Conservation (phyloP, 1,140 invertebrate species). For the Pseudomyrmex gracilis region DNA sequence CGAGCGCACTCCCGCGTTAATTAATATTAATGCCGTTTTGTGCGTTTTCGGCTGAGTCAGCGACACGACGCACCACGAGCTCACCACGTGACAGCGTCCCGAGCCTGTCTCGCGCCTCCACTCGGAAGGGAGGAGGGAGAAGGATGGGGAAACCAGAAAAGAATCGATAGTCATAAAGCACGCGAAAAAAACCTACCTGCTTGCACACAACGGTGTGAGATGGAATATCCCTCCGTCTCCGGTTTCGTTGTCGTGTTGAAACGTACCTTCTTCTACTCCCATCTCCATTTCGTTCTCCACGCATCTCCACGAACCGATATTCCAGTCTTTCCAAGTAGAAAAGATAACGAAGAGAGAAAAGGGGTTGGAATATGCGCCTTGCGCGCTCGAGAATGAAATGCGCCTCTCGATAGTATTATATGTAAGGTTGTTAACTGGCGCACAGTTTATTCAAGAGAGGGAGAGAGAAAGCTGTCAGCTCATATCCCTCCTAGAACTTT, state of each 20-base stretch:
- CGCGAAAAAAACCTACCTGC: conserved; percentile 70
- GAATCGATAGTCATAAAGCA: conserved; percentile 75
- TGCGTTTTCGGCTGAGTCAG: conserved; percentile 73
- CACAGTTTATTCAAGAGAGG: conserved; percentile 12
- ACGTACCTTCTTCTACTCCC: background rate
- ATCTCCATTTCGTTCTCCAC: conserved; percentile 13
- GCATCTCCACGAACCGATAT: conserved; percentile 12
- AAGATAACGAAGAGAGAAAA: conserved; percentile 6
- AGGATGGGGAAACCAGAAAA: background rate
- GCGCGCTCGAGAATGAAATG: conserved; percentile 63
- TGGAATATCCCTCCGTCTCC: conserved; percentile 27
- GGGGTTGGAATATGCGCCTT: background rate
- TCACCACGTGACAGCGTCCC: conserved; percentile 35
- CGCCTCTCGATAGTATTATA: conserved; percentile 64
- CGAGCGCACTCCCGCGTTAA: conserved; percentile 63
- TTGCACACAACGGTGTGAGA: background rate
- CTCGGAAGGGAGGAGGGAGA: conserved; percentile 5
- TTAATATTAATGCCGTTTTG: conserved; percentile 76
- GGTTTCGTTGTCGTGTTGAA: conserved; percentile 22
- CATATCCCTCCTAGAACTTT: background rate
- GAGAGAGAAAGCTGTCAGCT: background rate
- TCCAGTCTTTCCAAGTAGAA: background rate
- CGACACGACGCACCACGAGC: conserved; percentile 42
- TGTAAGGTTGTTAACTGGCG: conserved; percentile 26
- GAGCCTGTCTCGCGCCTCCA: conserved; percentile 25